Conservation (phyloP, 2,888 invertebrate genomes). For the Cephus pygmeus region DNA sequence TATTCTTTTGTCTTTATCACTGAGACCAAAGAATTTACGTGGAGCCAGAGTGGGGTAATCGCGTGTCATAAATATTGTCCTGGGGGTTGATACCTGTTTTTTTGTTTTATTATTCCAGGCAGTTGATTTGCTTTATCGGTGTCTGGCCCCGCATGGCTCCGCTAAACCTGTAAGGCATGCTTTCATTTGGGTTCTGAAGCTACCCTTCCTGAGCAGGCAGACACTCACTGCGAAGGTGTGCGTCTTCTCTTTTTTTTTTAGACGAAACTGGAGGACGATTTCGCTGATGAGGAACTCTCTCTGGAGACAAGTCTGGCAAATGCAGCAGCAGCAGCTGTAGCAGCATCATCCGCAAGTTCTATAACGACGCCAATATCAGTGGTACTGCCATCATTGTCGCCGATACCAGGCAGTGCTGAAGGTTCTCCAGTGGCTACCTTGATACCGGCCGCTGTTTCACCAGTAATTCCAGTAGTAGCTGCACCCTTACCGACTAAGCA, state of each 20-base stretch:
- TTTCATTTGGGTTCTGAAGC: constrained; percentile 59
- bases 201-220: constrained; percentile 24
- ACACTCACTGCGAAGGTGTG: constrained; percentile 29
- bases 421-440: constrained; percentile 41
- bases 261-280: constrained; percentile 64
- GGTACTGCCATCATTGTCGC: constrained; percentile 57
- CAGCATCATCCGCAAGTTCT: constrained; percentile 27
- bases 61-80: background rate
- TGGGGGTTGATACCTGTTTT: constrained; percentile 62
- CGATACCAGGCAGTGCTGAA: constrained; percentile 42
- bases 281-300: constrained; percentile 57
- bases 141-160: constrained; percentile 66
- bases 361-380: constrained; percentile 56
- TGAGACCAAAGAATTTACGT: background rate
- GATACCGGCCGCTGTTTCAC: constrained; percentile 39
- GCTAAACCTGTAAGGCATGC: constrained; percentile 66
- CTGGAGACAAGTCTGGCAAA: constrained; percentile 43
- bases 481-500: constrained; percentile 46
- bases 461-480: constrained; percentile 40
- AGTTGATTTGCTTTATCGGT: constrained; percentile 66
- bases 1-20: background rate
- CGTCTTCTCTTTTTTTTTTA: constrained; percentile 46
- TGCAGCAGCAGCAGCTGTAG: constrained; percentile 12
- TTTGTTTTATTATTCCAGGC: constrained; percentile 65
- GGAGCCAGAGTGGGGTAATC: background rate